Evolutionary conservation across 2,113 vertebrate genomes (phyloP), one percentile per base, ranked within the genome.

Genomic region (Columbina picui): DNA sequence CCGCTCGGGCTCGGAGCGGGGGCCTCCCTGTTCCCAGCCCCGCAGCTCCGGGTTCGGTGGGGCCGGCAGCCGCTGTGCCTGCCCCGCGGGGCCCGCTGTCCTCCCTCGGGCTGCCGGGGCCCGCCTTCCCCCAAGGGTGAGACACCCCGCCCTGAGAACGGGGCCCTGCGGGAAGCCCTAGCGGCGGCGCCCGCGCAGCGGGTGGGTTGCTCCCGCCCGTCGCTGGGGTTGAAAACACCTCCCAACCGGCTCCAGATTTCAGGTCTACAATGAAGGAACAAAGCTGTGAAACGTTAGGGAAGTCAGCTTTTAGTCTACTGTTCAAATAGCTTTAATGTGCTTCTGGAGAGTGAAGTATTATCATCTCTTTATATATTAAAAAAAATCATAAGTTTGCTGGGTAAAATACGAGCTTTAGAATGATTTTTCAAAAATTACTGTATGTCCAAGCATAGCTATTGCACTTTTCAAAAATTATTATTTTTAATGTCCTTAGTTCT

Each of bases 161-260:
- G 39, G 47, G 23, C 27, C 45, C 29, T 2, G 63, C 52, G 0
- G 11, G 63, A 3, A 12, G 27, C 21, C 27, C 2, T 1, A 0
- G 77, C 17, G 3, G 38, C 29, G 39, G 38, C 30, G 16, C 7
- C 12, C 19, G 1, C 17, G 9, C 5, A 12, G 7, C 14, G 2
- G 25, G 49, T 0, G 59, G 1, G 22, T 3, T 6, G 84, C 61
- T n/a, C 7, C 80, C 23, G 52, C 70, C 68, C 60, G 0, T 10
- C 32, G 21, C 60, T 3, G 64, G 12, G 63, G 3, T 7, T 8
- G 43, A 1, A 4, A 22, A 2, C 45, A 56, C 65, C 65, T 21
- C 23, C 38, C 49, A 0, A 29, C 16, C 22, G 2, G 18, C 34
- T 0, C 43, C 38, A 0, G 47, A 2, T 6, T 20, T 1, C 12